Evolutionary conservation across 1,140 invertebrate species (phyloP), one percentile per base, ranked within the genome.

Genomic region (Pygmarrhopalites habei): DNA sequence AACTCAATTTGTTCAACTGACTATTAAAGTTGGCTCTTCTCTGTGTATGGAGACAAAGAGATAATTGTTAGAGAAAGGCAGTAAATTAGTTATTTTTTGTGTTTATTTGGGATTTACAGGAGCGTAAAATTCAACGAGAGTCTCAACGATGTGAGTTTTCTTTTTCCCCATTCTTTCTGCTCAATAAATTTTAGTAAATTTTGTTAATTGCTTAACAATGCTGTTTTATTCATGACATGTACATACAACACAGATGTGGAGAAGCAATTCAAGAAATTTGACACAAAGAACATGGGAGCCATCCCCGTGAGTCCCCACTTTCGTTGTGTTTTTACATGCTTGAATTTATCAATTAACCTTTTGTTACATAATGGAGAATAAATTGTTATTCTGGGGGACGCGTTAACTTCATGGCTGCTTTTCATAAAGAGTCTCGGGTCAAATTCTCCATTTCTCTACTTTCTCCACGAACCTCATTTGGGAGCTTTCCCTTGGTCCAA

Each of bases 181-280:
- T 21, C 23, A 4, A 25, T 21, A 10, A 5, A 5, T 21, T n/a
- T 12, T 5, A n/a, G n/a, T n/a, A 47, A 5, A 47, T 12, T n/a
- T 21, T 47, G 10, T 47, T n/a, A 12, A 25, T n/a, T n/a, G n/a
- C n/a, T n/a, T 47, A 47, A 17, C 5, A 53, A 7, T 5, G 5
- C 17, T 17, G 21, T 30, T 53, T 53, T 12, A 25, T 26, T 53
- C 4, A 14, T 30, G 4, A n/a, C n/a, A n/a, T n/a, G n/a, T n/a
- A n/a, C n/a, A n/a, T n/a, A n/a, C n/a, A 47, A 47, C 19, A 47
- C 30, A 56, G 53, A 56, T 23, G 39, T 56, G 10, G 53, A 56
- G 23, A 56, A 56, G 21, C 12, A 56, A 39, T 56, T 56, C 53
- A 35, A 41, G 19, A 35, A 41, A 21, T n/a, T n/a, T 21, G 53